Evolutionary conservation across 2,113 vertebrate genomes (phyloP).

Genomic region (Crotalus tigris): DNA sequence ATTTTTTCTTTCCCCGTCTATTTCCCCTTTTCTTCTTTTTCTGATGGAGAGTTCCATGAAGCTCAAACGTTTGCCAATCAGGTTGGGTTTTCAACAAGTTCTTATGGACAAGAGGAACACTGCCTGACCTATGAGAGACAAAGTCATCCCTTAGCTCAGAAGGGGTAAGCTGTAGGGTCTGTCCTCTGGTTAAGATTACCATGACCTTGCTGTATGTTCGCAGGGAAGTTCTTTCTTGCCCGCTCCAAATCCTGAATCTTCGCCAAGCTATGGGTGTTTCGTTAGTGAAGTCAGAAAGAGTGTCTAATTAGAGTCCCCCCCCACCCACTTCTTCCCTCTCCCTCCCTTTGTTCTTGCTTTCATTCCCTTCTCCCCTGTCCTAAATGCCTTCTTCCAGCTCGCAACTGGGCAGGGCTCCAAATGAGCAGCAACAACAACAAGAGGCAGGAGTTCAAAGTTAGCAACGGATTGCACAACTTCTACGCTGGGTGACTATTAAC

Average conservation of each 20-base stretch:
- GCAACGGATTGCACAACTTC: constrained; percentile 75
- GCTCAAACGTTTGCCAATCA: background rate
- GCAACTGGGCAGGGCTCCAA: constrained; percentile 75
- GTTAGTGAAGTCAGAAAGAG: background rate
- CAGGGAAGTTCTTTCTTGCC: constrained; percentile 34
- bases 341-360: background rate
- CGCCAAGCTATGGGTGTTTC: background rate
- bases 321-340: background rate
- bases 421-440: constrained; percentile 67
- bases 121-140: background rate
- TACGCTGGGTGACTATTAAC: constrained; percentile 62
- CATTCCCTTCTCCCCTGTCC: constrained; percentile 54
- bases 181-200: constrained; percentile 28
- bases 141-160: background rate
- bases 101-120: background rate
- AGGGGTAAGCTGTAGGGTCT: too few relatives aligned
- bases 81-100: background rate
- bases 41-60: background rate
- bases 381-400: constrained; percentile 66
- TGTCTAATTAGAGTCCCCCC: background rate
- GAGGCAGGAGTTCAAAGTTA: constrained; percentile 73
- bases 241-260: background rate
- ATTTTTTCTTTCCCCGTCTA: background rate
- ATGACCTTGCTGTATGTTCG: constrained; percentile 38
- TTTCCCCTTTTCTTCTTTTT: background rate